Evolutionary conservation across 2,888 invertebrate species (phyloP).

Genomic region (Deilephila porcellus): DNA sequence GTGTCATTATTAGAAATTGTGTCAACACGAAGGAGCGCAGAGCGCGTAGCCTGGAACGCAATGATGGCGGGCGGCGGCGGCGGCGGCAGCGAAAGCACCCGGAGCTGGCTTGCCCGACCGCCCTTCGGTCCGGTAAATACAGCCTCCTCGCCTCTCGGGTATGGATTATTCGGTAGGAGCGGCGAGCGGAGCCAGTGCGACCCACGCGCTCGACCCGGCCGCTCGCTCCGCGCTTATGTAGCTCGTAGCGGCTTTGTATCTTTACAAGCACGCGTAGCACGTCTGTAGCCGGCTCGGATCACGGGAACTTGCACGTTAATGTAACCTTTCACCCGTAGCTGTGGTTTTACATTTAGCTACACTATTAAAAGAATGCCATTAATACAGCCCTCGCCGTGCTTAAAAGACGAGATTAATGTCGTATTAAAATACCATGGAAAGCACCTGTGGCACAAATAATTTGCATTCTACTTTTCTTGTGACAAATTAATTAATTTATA

Average conservation of each 20-base stretch:
- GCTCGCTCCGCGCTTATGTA: slow-evolving; percentile 52
- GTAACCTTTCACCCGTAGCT: slow-evolving; percentile 57
- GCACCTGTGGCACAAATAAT: slow-evolving; percentile 71
- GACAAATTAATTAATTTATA: slow-evolving; percentile 52
- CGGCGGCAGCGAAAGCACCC: slow-evolving; percentile 64
- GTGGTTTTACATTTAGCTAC: slow-evolving; percentile 51
- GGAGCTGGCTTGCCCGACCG: slow-evolving; percentile 71
- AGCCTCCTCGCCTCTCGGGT: slow-evolving; percentile 78
- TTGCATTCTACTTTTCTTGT: slow-evolving; percentile 62
- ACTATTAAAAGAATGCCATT: slow-evolving; percentile 71
- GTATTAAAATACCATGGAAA: slow-evolving; percentile 67
- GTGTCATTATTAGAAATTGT: slow-evolving; percentile 79
- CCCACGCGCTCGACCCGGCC: slow-evolving; percentile 73
- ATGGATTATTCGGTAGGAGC: slow-evolving; percentile 80
- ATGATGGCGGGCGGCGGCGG: slow-evolving; percentile 52
- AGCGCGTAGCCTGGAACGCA: slow-evolving; percentile 51
- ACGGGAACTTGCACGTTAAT: slow-evolving; percentile 48
- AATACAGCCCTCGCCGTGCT: slow-evolving; percentile 64
- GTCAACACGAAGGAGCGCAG: slow-evolving; percentile 72
- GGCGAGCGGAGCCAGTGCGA: slow-evolving; percentile 74
- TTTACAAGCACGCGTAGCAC: slow-evolving; percentile 49
- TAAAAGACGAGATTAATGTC: slow-evolving; percentile 66
- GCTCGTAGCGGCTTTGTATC: slow-evolving; percentile 52
- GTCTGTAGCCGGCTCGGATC: slow-evolving; percentile 53
- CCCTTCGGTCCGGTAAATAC: slow-evolving; percentile 81